These are phyloP conservation scores for Clarias magur DNA, from an alignment of 2,113 vertebrate genomes.

Conservation along the genomic window DNA sequence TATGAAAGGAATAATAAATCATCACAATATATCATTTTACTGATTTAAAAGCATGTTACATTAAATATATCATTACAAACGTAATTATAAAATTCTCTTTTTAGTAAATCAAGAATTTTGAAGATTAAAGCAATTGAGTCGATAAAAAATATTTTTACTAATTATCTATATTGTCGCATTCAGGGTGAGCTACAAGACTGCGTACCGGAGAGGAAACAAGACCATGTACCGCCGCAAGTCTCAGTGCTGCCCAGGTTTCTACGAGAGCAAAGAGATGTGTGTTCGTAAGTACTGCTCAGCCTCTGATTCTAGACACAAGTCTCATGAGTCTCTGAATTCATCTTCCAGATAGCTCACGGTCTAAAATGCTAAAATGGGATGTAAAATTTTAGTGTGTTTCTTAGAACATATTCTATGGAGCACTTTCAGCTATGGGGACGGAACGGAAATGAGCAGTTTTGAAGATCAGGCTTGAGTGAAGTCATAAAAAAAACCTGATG, in stretches of 20 bases:
- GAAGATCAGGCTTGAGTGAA: not conserved
- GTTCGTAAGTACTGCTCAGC: constrained; percentile 81
- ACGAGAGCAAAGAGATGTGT: constrained; percentile 87
- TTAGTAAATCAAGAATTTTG: not conserved
- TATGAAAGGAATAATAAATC: not conserved
- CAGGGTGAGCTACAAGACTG: constrained; percentile 91
- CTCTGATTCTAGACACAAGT: not conserved
- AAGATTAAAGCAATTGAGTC: not conserved
- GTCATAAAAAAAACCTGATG: not conserved
- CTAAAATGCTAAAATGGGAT: not conserved
- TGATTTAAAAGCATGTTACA: not conserved
- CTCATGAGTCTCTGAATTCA: not conserved
- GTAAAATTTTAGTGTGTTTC: not conserved
- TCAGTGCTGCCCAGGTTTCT: constrained; percentile 96
- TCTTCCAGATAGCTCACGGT: not conserved
- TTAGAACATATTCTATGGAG: not conserved
- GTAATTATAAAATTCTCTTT: too few relatives aligned
- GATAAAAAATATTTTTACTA: not conserved
- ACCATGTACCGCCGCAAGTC: constrained; percentile 96
- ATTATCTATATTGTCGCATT: constrained; percentile 31
- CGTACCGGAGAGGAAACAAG: constrained; percentile 91
- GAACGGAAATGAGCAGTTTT: not conserved
- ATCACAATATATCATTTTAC: not conserved
- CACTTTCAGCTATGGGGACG: not conserved
- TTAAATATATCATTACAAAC: not conserved